Evolutionary conservation across 2,113 vertebrate species (phyloP).

Genomic region (Syrmaticus mikado): DNA sequence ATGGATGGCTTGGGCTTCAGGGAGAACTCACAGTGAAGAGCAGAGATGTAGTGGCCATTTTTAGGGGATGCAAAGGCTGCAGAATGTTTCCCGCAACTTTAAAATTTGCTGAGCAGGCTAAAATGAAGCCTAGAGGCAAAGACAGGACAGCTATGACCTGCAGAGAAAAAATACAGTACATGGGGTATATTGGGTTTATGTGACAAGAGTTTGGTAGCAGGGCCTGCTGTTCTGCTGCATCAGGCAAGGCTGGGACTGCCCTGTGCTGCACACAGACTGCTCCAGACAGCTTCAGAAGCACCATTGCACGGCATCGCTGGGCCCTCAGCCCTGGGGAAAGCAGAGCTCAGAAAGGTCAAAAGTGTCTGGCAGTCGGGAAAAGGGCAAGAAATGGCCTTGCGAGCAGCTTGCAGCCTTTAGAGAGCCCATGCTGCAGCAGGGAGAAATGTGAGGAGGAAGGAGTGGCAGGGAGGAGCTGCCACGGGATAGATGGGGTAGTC

Average conservation of each 20-base stretch:
- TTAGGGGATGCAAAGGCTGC: neutral
- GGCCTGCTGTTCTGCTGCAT: neutral
- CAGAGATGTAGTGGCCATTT: neutral
- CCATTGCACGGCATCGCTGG: neutral
- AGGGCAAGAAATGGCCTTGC: neutral
- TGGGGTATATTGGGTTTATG: neutral
- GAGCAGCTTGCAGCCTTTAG: neutral
- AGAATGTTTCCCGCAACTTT: neutral
- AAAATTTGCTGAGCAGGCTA: neutral
- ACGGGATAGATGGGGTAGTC: too few relatives aligned
- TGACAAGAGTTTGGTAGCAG: neutral
- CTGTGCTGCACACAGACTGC: too few relatives aligned
- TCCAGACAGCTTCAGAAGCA: neutral
- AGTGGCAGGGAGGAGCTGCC: neutral
- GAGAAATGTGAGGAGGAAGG: neutral
- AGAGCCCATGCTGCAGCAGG: accelerated
- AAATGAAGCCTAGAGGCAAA: neutral
- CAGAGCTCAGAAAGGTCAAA: neutral
- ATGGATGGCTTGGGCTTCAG: neutral
- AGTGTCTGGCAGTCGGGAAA: too few relatives aligned
- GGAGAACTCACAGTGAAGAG: neutral
- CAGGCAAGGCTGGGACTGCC: neutral
- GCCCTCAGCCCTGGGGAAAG: neutral
- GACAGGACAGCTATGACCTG: neutral
- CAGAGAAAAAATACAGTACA: neutral